phyloP scores from a whole-genome alignment of 2,113 vertebrate species.

The Leptobrachium leishanense region DNA sequence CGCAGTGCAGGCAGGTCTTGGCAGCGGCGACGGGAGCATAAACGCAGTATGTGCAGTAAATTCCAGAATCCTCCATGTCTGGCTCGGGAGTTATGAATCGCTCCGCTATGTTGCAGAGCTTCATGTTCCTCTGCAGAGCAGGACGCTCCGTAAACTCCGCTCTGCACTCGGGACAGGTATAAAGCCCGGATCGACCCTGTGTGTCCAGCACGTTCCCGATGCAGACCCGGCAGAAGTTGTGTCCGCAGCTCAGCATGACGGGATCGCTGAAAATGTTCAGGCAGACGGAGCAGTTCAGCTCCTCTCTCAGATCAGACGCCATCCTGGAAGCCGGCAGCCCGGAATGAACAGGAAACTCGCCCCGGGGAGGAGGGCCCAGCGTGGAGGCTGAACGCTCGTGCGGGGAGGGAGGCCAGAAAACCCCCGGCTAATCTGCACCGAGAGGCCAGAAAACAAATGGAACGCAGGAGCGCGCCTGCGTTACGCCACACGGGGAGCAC shows the following conservation, averaged over 20 bases:
- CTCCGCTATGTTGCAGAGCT: slow-evolving; percentile 41
- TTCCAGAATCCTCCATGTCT: not conserved
- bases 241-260: slow-evolving; percentile 49
- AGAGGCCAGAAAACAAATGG: not conserved
- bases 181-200: not conserved
- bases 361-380: not conserved
- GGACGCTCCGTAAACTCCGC: slow-evolving; percentile 2
- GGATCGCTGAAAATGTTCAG: slow-evolving; percentile 45
- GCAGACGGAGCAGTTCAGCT: slow-evolving; percentile 51
- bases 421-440: not conserved
- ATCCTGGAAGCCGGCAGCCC: not conserved
- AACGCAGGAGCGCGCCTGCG: not conserved
- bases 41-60: slow-evolving; percentile 69
- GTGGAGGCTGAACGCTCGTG: too few relatives aligned
- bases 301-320: slow-evolving; percentile 36
- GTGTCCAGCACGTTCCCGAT: slow-evolving; percentile 27
- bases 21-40: slow-evolving; percentile 58
- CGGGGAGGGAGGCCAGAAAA: not conserved
- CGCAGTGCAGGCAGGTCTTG: slow-evolving; percentile 75
- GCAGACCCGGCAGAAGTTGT: slow-evolving; percentile 51
- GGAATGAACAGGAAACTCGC: slow-evolving; percentile 15
- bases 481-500: not conserved
- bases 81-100: not conserved
- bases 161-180: slow-evolving; percentile 48
- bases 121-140: slow-evolving; percentile 37